Base-by-base conservation (phyloP, 1,140 invertebrate species). In the Pogonus chalceus region DNA sequence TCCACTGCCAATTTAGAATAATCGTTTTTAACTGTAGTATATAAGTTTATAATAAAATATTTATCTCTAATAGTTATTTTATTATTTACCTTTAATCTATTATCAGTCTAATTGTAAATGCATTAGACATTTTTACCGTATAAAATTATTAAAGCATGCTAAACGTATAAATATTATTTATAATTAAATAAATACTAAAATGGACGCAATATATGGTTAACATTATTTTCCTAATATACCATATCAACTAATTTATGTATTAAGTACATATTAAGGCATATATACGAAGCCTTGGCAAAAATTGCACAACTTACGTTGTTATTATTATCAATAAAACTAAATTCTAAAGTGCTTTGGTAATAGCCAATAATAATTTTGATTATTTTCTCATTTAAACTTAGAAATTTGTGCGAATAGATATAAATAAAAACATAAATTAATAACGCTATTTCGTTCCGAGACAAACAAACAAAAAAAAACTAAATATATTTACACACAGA, bases 271-370 rank as follows among this genome's bases (percentile, higher is more conserved):
- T n/a, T n/a, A n/a, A 43, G 37, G 18, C 37, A 16, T 31, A 31
- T 31, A 7, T n/a, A 7, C 26, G 14, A 31, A 31, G 26, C 26
- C 26, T 14, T 4, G 18, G 18, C 37, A 12, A 43, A 4, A 43
- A 43, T 12, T 18, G 37, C 37, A 43, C 37, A 43, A 43, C 37
- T 43, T 12, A 43, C 37, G 37, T 43, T 43, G 18, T 12, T 10
- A 3, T 43, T 12, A 43, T 10, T 16, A 18, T 43, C 14, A 31
- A 7, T 31, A 31, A 7, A 31, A 7, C 14, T 31, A 31, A 31
- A 31, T 14, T 31, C 26, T 31, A 31, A 31, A 43, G 18, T 43
- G 37, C 37, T 43, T 43, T 43, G 37, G 37, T 43, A 43, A 43
- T 43, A 43, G 37, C 37, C 37, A 43, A 43, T 43, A 43, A 12